Evolutionary conservation across 2,797 vertebrate genomes (phyloP).

Genomic region (Labeo calbasu): DNA sequence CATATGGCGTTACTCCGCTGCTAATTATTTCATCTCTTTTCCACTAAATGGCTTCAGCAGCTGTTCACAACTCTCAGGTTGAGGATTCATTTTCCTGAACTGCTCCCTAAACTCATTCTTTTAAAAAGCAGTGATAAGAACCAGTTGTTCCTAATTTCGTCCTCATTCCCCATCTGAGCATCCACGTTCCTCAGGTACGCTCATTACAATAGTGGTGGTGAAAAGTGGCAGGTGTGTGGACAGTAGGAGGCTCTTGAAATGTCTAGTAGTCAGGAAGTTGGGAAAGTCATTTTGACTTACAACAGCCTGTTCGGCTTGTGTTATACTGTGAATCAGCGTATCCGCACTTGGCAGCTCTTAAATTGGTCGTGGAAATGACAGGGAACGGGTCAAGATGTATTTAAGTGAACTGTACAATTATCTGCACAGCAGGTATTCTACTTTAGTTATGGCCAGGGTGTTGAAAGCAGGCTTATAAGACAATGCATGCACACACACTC

Average conservation of each 20-base stretch:
- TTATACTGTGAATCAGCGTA: neutral
- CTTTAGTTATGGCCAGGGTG: conserved; percentile 22
- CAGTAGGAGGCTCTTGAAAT: conserved; percentile 9
- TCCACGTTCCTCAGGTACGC: neutral
- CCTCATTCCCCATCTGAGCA: conserved; percentile 5
- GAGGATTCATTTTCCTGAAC: conserved; percentile 39
- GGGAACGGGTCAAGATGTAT: conserved; percentile 13
- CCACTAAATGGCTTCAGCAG: conserved; percentile 28
- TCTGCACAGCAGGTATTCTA: conserved; percentile 1
- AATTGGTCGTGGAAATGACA: conserved; percentile 18
- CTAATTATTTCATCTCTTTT: conserved; percentile 37
- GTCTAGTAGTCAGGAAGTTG: conserved; percentile 24
- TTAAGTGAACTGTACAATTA: conserved; percentile 21
- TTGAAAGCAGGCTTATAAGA: conserved; percentile 2
- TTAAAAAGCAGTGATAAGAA: conserved; percentile 6
- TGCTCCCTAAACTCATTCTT: conserved; percentile 34
- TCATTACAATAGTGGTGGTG: conserved; percentile 4
- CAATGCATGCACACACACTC: conserved; percentile 23
- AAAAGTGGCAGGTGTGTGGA: conserved; percentile 33
- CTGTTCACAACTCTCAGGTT: conserved; percentile 40
- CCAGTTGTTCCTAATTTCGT: neutral
- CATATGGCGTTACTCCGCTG: conserved; percentile 26
- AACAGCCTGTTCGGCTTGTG: conserved; percentile 11
- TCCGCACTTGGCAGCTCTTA: neutral
- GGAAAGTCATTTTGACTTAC: conserved; percentile 14